Evolutionary conservation across 2,888 invertebrate genomes (phyloP).

Genomic region (Magallana nippona): DNA sequence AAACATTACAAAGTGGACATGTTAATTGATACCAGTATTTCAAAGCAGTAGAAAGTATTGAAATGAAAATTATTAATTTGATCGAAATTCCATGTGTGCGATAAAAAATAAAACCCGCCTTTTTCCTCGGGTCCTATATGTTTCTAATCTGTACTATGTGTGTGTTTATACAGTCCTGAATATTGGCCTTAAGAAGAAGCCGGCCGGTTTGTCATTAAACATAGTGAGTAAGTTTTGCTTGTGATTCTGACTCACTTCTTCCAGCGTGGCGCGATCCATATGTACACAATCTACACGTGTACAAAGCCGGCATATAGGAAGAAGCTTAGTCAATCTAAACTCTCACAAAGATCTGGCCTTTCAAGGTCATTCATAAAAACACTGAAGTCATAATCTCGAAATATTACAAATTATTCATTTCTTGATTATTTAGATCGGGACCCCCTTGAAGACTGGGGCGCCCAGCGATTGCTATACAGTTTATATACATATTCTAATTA

Average conservation of each 20-base stretch:
- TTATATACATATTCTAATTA: slow-evolving; percentile 35
- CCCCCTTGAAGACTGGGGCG: not conserved
- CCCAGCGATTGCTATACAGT: not conserved
- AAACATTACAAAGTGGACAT: too few species aligned
- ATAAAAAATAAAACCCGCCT: too few species aligned
- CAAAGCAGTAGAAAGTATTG: too few species aligned
- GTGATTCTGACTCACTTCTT: slow-evolving; percentile 19
- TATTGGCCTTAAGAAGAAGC: not conserved
- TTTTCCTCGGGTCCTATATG: too few species aligned
- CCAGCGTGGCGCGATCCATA: slow-evolving; percentile 28
- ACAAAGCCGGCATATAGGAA: not conserved
- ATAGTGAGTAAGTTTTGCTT: not conserved
- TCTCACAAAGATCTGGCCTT: not conserved
- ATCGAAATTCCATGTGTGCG: too few species aligned
- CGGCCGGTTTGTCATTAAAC: not conserved
- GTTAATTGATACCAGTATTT: too few species aligned
- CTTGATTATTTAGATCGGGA: not conserved
- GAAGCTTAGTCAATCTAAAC: not conserved
- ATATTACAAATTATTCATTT: not conserved
- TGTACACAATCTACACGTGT: slow-evolving; percentile 20
- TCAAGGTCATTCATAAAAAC: not conserved
- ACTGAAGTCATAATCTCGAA: slow-evolving; percentile 9
- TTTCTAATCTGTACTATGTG: too few species aligned
- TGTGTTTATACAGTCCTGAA: not conserved
- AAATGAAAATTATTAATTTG: too few species aligned